Base-by-base conservation (phyloP, 2,797 vertebrate genomes). In the Acanthis flammea region DNA sequence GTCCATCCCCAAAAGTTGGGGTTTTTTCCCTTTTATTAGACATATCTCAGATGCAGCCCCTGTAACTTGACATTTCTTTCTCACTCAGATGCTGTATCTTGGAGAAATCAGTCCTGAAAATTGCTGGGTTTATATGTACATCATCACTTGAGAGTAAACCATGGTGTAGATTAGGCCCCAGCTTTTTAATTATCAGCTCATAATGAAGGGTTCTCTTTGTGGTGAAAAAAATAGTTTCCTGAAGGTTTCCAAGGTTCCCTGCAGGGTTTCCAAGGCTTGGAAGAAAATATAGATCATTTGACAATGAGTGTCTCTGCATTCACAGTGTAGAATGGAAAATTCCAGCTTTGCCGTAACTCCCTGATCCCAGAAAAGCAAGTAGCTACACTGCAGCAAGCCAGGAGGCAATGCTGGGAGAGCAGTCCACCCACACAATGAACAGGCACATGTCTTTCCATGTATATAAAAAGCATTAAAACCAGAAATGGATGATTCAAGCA, bases 111-210 rank as follows among this genome's bases (percentile, higher is more conserved):
- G 82, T 55, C 61, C 89, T 94, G 79, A 83, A 89, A 94, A 92
- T 57, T 68, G 27, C n/a, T 58, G 63, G 35, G 42, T 83, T 86
- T 94, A 35, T 88, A 84, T 39, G 39, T 66, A 75, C 21, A 93
- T 72, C 63, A 63, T 79, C 67, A 93, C 54, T 62, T 95, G 84
- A 94, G 96, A 96, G 85, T 63, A 92, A 91, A 94, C 51, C 50
- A 44, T 21, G 44, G 37, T 93, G 60, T 93, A 92, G 19, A 75
- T 91, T 86, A 95, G 83, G 91, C 74, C 86, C 94, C 86, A 94
- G 80, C 74, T 87, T 97, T 97, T 97, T 97, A 98, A 97, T 97
- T 95, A 96, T 96, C 60, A 30, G 71, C 94, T 97, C 84, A 93
- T 95, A 96, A 98, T 93, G 92, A 97, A 96, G 54, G 85, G 76